Base-by-base conservation (phyloP, 2,888 invertebrate species). In the Dryomyza anilis region DNA sequence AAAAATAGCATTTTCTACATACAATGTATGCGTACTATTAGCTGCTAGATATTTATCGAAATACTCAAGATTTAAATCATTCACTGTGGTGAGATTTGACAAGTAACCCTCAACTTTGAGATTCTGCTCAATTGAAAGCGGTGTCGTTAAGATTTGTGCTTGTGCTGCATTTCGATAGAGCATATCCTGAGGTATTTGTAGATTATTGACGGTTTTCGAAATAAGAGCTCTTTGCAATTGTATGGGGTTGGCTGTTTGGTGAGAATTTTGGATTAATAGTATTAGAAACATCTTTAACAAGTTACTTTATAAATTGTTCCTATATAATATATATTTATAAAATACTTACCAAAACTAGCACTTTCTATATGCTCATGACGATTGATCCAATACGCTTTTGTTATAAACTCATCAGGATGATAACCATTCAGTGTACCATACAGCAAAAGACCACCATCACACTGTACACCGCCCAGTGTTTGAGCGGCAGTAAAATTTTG, bases 381-480 rank as follows among this genome's bases (percentile, higher is more conserved):
- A 33, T 84, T 82, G 67, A 84, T 85, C 72, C 86, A 85, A 63
- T 87, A 83, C 57, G 86, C 85, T 57, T 84, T 84, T 33, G 80
- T 71, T 8, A 83, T 71, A 30, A 87, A 74, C 57, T 84, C 77
- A 1, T 81, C 73, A 21, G 88, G 71, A 36, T 83, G 76, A 16
- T 85, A 79, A 10, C 83, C 84, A 72, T 85, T 85, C 3, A 87
- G 67, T 16, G 72, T 77, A n/a, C 82, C 81, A 1, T 55, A 55
- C 1, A 83, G 62, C 33, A 66, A 50, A 6, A 81, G 23, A 36
- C 78, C 75, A 1, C 70, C 56, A 3, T 66, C 64, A 16, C 69
- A 71, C 2, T 68, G 53, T n/a, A 78, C 52, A 1, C 68, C 67
- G 0, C 76, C 70, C 2, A 82, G 67, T 0, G 67, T 73, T 69